Conservation (phyloP, 2,888 invertebrate genomes). For the Carabus problematicus region DNA sequence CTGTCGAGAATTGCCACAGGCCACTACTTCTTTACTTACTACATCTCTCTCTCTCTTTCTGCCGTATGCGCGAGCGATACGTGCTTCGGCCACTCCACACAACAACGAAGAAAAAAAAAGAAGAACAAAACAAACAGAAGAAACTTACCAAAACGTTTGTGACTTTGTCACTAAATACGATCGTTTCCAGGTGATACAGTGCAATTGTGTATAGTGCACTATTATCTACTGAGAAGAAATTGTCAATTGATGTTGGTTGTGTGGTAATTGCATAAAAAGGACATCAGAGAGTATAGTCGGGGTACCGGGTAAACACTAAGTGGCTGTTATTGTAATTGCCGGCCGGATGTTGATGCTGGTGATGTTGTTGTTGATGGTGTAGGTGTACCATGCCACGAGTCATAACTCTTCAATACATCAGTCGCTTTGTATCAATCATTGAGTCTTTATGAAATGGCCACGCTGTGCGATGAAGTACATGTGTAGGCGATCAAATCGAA, state of each 20-base stretch:
- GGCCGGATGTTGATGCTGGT: too few relatives aligned
- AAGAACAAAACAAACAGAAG: slow-evolving; percentile 13
- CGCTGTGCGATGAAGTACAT: slow-evolving; percentile 30
- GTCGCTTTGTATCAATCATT: slow-evolving; percentile 18
- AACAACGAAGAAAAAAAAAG: slow-evolving; percentile 8
- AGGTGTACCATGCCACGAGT: background rate
- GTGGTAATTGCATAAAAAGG: too few relatives aligned
- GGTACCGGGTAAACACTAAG: too few relatives aligned
- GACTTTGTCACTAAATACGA: slow-evolving; percentile 14
- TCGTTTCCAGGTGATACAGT: background rate
- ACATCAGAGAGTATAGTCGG: too few relatives aligned
- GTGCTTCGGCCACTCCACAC: slow-evolving; percentile 15
- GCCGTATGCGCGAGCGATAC: background rate
- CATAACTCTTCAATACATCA: slow-evolving; percentile 15
- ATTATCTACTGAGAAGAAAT: slow-evolving; percentile 5
- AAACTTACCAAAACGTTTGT: slow-evolving; percentile 29
- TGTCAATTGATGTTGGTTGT: background rate
- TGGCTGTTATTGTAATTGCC: too few relatives aligned
- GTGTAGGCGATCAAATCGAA: slow-evolving; percentile 35
- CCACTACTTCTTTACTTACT: background rate
- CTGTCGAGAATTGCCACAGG: too few relatives aligned
- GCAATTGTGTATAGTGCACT: background rate
- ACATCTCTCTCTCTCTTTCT: background rate
- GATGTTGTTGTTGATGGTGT: background rate
- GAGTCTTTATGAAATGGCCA: slow-evolving; percentile 21